Evolutionary conservation across 2,797 vertebrate species (phyloP), one percentile per base, ranked within the genome.

Genomic region (Micropoecilia bifurca): DNA sequence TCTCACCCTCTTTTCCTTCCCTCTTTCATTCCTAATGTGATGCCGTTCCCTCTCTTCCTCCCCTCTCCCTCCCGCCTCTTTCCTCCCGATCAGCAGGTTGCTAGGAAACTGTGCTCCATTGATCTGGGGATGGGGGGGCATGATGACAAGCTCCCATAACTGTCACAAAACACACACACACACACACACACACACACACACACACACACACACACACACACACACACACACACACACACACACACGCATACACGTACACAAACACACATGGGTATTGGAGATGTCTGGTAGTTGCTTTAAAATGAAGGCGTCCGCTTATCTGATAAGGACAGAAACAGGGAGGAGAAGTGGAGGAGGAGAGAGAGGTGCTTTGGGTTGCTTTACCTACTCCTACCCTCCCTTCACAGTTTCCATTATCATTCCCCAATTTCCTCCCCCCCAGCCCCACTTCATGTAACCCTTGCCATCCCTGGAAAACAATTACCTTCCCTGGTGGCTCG

Each of bases 41-140:
- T 85, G 75, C 85, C 57, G 48, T 78, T 73, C 81, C 72, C 83
- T 57, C 72, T 76, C 71, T 72, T 74, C 68, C 46, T 12, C 83
- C 80, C 78, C 84, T 87, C 61, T 36, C 30, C 30, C 61, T 63
- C 55, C 82, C 82, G 61, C 88, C 91, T 86, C 89, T 88, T 89
- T 89, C 85, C 86, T 93, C 91, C 85, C 77, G 86, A 95, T 95
- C 95, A 94, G 92, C 91, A 94, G 92, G 95, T 96, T 95, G 95
- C 96, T 96, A 95, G 93, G 96, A 95, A 96, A 96, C 96, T 94
- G 95, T 91, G 95, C 93, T 95, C 94, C 94, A 95, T 95, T 94
- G 94, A 96, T 96, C 95, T 93, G 91, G 92, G 63, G 36, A 30
- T 18, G 61, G 61, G 94, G 92, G 93, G 93, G 94, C 88, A 90